Conservation (phyloP, 2,888 invertebrate species). For the Athalia circularis region DNA sequence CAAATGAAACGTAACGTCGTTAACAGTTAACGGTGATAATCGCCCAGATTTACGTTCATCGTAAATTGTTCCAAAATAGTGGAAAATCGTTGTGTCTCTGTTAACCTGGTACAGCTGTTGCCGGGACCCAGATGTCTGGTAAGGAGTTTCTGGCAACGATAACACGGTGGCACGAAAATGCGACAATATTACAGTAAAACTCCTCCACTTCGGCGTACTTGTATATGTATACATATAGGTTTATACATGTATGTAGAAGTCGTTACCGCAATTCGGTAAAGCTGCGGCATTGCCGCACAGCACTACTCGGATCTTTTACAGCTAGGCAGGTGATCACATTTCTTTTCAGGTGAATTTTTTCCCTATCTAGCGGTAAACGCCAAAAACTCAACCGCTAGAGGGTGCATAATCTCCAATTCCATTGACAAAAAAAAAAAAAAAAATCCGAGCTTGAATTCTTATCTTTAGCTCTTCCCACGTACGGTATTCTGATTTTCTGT, state of each 20-base stretch:
- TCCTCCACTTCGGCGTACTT: constrained; percentile 3
- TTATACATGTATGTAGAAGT: constrained; percentile 10
- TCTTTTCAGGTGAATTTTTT: no score
- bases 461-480: background rate
- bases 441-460: background rate
- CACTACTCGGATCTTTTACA: background rate
- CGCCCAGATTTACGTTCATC: background rate
- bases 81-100: constrained; percentile 16
- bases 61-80: constrained; percentile 22
- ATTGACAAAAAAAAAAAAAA: background rate
- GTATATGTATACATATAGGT: background rate
- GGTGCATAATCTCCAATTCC: background rate
- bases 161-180: constrained; percentile 19
- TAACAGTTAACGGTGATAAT: background rate
- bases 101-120: constrained; percentile 36
- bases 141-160: constrained; percentile 30
- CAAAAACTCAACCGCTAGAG: no score
- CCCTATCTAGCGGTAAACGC: no score
- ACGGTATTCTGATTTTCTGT: constrained; percentile 7
- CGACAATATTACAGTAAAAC: constrained; percentile 31
- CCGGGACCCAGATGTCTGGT: constrained; percentile 24
- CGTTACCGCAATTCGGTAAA: constrained; percentile 17
- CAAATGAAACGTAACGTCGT: background rate
- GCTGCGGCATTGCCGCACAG: background rate
- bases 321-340: background rate